Evolutionary conservation across 2,888 invertebrate genomes (phyloP), one percentile per base, ranked within the genome.

Genomic region (Caenorhabditis macrosperma): DNA sequence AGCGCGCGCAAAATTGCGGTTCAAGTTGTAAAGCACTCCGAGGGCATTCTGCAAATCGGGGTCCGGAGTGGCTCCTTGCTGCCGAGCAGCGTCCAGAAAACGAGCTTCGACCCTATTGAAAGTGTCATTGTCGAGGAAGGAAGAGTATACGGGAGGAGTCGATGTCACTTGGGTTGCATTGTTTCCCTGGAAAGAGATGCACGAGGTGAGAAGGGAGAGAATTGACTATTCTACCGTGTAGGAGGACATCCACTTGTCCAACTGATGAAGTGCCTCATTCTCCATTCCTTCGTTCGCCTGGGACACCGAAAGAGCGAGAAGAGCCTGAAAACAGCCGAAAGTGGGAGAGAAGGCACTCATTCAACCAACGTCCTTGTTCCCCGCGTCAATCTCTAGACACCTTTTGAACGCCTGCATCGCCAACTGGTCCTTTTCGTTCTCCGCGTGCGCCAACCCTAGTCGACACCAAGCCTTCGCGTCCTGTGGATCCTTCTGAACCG

Each of bases 261-360:
- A 92, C 79, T 95, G 94, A 82, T 94, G 93, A 85, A 95, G 95
- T 2, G 98, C 97, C 91, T 95, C 95, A 88, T 94, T 94, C 85
- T 96, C 95, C 91, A 95, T 94, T 82, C 95, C 95, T 92, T 99
- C 99, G 92, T 99, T 99, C 6, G 98, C 96, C 89, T 96, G 96
- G 85, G 96, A 95, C 20, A 96, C 95, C 38, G 97, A 95, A 67
- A 98, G 92, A 0, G 95, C 94, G 94, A 97, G 95, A 67, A 96
- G 93, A 0, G 96, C 97, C 82, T 84, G 64, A 22, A 81, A 52
- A 50, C 17, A 17, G 5, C n/a, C 26, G 26, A 46, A 33, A 26
- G 22, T 6, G 17, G n/a, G n/a, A n/a, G n/a, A n/a, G n/a, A 20
- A 33, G 7, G 20, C 30, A 30, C 4, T 9, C 15, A 12, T 44